These are phyloP conservation scores for Magallana nippona DNA, from an alignment of 2,888 invertebrate species.

Conservation along the genomic window DNA sequence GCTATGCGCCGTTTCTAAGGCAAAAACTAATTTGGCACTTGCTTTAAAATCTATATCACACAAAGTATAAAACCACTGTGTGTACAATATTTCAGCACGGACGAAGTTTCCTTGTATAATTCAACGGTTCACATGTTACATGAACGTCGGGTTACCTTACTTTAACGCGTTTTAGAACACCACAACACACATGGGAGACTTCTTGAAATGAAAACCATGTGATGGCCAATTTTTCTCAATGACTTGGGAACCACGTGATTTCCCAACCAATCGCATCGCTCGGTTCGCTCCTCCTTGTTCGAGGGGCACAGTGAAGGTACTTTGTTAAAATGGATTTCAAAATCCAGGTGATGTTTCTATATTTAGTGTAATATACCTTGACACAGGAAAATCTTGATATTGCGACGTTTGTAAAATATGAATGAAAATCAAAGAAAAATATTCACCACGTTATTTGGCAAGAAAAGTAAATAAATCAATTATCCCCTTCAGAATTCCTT, in stretches of 20 bases:
- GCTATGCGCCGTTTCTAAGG: background rate
- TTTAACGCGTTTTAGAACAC: background rate
- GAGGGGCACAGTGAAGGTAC: background rate
- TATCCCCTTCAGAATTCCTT: background rate
- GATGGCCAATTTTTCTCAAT: conserved; percentile 20
- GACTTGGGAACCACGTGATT: conserved; percentile 18
- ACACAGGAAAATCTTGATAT: background rate
- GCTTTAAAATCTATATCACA: too few relatives aligned
- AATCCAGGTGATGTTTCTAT: conserved; percentile 32
- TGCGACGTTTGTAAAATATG: background rate
- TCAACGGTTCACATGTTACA: too few relatives aligned
- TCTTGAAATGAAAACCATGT: conserved; percentile 25
- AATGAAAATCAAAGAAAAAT: background rate
- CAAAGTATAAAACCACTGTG: too few relatives aligned
- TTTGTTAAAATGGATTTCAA: background rate
- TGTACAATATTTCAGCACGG: too few relatives aligned
- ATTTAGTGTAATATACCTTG: background rate
- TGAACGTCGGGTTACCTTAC: background rate
- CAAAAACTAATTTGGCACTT: too few relatives aligned
- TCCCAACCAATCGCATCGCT: conserved; percentile 3
- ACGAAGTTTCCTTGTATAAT: too few relatives aligned
- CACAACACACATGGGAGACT: background rate
- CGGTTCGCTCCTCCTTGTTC: background rate
- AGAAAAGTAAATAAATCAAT: background rate
- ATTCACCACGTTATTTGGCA: background rate